Base-by-base conservation (phyloP, 2,888 invertebrate species). In the Epiblema foenella region DNA sequence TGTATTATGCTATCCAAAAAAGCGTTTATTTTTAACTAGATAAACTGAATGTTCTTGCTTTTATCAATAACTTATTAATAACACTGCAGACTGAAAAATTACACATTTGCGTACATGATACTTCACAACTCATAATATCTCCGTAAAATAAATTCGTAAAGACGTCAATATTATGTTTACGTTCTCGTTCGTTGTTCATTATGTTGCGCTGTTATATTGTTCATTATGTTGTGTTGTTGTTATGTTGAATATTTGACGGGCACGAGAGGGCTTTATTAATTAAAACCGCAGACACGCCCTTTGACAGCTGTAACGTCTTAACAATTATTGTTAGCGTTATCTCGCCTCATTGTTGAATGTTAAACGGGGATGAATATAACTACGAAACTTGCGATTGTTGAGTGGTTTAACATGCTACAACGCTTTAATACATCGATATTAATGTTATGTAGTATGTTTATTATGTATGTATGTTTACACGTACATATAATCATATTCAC, bases 261-360 rank as follows among this genome's bases (percentile, higher is more conserved):
- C 52, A 52, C 24, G 77, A 81, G 52, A 39, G 85, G 84, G 77
- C 79, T 82, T 83, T 85, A 84, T 85, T 89, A 88, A 89, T 89
- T 88, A 89, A 88, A 88, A 81, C 81, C 81, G 76, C 80, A 78
- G 82, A 80, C 83, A 82, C 84, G 81, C 84, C 81, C 84, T 81
- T 80, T 88, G 89, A 89, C 88, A 89, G 85, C 76, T 81, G 84
- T 83, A 82, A 86, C 86, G 82, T 83, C 85, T 84, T 83, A 76
- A 84, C 83, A 84, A 86, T 87, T 79, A 87, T 83, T 84, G 82
- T 81, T 79, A 75, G 75, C 79, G 80, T 84, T 89, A 89, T 89
- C 87, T 81, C 68, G 75, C 74, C 76, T 75, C 77, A 78, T 75
- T 82, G 83, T 85, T 80, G 20, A 37, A 8, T 54, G 71, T 39